These are phyloP conservation scores for Hippocampus mohnikei DNA, from an alignment of 2,113 vertebrate genomes.

Conservation along the genomic window DNA sequence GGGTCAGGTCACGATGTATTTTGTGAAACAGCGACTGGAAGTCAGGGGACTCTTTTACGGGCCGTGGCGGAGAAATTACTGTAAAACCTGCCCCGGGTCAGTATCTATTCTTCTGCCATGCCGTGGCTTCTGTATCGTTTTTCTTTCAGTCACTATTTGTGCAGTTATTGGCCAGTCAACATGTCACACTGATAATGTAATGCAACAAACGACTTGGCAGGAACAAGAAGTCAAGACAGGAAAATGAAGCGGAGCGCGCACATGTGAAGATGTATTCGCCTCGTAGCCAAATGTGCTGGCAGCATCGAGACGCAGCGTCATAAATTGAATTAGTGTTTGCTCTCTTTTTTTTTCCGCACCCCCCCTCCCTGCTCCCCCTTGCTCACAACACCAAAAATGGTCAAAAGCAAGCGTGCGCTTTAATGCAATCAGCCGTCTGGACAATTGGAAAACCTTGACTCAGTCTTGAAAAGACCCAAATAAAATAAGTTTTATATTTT, in stretches of 20 bases:
- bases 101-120: neutral
- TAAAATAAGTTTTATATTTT: constrained; percentile 27
- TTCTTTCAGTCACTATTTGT: neutral
- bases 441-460: constrained; percentile 45
- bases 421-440: constrained; percentile 61
- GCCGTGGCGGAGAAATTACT: too few relatives aligned
- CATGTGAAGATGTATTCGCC: constrained; percentile 42
- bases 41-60: too few relatives aligned
- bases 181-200: neutral
- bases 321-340: constrained; percentile 66
- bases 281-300: constrained; percentile 61
- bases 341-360: constrained; percentile 16
- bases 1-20: too few relatives aligned
- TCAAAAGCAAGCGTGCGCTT: constrained; percentile 58
- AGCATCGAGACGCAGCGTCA: constrained; percentile 38
- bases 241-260: neutral
- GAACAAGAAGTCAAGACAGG: neutral
- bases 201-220: neutral
- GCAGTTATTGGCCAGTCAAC: neutral
- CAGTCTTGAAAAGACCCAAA: constrained; percentile 35
- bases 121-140: neutral
- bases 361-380: neutral
- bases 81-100: neutral
- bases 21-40: too few relatives aligned
- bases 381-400: constrained; percentile 70